phyloP scores from a whole-genome alignment of 2,888 invertebrate species.

The Watsonalla cultraria region DNA sequence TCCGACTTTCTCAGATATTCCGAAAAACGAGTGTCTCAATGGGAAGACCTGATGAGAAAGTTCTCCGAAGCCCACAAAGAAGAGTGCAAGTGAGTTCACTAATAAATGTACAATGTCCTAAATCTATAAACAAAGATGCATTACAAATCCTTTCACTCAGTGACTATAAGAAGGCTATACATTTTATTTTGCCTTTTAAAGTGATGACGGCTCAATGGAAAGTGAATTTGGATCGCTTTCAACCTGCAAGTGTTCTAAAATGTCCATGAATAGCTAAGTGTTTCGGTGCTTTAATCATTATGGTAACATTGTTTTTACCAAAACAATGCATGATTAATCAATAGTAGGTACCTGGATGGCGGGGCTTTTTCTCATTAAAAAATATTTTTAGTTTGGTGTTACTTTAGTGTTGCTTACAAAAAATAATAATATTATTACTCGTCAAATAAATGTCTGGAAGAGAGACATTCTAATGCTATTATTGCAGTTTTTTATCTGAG shows the following conservation, averaged over 20 bases:
- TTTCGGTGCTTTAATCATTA: background rate
- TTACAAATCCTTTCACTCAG: constrained; percentile 2
- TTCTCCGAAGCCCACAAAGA: constrained; percentile 56
- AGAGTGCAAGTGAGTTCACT: constrained; percentile 50
- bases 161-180: constrained; percentile 1
- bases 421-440: no score
- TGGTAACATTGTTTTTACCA: background rate
- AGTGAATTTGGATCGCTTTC: constrained; percentile 4
- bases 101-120: background rate
- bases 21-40: constrained; percentile 52
- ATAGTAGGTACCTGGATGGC: no score
- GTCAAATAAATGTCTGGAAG: no score
- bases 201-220: constrained; percentile 1
- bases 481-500: no score
- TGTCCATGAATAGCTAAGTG: background rate
- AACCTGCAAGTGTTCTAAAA: background rate
- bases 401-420: no score
- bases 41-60: constrained; percentile 64
- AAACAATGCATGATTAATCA: background rate
- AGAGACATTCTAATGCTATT: no score
- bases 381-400: no score
- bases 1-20: constrained; percentile 12
- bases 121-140: constrained; percentile 1
- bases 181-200: constrained; percentile 1
- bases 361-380: no score